phyloP scores from a whole-genome alignment of 1,140 invertebrate genomes.

The Halictus rubicundus region DNA sequence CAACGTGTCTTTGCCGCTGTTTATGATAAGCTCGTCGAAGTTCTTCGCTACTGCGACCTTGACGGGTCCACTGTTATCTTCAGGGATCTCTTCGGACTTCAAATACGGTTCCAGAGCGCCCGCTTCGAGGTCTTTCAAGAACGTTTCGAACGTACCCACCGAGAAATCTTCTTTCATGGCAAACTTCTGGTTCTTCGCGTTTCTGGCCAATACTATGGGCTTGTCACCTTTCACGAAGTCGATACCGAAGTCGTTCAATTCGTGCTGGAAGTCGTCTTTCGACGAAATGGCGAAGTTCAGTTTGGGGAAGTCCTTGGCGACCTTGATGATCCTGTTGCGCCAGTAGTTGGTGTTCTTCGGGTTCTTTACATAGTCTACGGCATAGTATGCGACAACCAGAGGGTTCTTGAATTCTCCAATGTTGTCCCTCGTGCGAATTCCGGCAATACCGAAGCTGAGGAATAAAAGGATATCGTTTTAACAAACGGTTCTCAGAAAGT shows the following conservation, averaged over 20 bases:
- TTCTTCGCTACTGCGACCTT: constrained; percentile 97
- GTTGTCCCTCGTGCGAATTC: constrained; percentile 93
- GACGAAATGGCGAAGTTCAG: constrained; percentile 94
- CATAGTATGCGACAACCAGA: constrained; percentile 94
- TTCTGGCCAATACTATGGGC: constrained; percentile 91
- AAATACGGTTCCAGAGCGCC: constrained; percentile 94
- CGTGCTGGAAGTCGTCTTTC: constrained; percentile 95
- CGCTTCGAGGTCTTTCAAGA: constrained; percentile 92
- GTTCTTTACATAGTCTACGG: constrained; percentile 98
- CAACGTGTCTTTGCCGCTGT: constrained; percentile 95
- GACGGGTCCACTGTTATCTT: constrained; percentile 90
- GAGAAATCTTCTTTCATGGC: constrained; percentile 95
- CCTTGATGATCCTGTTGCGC: constrained; percentile 98
- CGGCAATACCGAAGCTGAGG: constrained; percentile 93
- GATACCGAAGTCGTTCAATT: constrained; percentile 96
- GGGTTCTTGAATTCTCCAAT: constrained; percentile 93
- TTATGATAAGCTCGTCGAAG: constrained; percentile 96
- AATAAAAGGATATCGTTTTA: constrained; percentile 44
- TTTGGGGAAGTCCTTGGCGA: constrained; percentile 92
- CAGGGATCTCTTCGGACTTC: constrained; percentile 97
- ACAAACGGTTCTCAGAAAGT: not conserved
- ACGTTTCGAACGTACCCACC: constrained; percentile 92
- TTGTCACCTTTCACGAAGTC: constrained; percentile 94
- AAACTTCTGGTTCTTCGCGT: constrained; percentile 93
- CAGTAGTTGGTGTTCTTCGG: constrained; percentile 99